Evolutionary conservation across 2,113 vertebrate genomes (phyloP).

Genomic region (Globicephala melas): DNA sequence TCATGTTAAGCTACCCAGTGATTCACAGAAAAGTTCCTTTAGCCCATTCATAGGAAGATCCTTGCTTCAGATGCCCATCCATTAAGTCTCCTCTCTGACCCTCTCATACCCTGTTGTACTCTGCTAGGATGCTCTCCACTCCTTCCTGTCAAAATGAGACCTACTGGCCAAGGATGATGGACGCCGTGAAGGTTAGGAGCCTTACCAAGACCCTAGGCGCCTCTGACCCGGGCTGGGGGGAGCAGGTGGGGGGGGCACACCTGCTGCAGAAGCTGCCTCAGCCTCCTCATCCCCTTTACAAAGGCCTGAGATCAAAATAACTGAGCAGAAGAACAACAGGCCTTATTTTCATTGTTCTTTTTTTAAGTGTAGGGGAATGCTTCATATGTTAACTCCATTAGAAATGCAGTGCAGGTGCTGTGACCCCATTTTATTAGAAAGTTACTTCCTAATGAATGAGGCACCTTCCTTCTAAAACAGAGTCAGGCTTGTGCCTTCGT

Average conservation of each 20-base stretch:
- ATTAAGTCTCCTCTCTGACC: not conserved
- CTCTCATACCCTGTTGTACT: not conserved
- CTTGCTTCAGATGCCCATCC: accelerated
- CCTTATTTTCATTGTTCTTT: not conserved
- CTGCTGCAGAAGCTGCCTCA: accelerated
- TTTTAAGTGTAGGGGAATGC: not conserved
- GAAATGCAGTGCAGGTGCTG: not conserved
- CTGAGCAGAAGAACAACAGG: not conserved
- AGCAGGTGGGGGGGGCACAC: accelerated
- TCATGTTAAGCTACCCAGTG: accelerated
- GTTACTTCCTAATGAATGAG: not conserved
- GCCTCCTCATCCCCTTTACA: not conserved
- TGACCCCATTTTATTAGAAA: not conserved
- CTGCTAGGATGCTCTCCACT: not conserved
- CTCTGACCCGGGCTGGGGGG: accelerated
- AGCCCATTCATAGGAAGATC: not conserved
- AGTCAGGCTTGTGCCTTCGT: not conserved
- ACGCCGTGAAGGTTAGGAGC: accelerated
- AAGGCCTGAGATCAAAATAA: not conserved
- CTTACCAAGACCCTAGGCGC: not conserved
- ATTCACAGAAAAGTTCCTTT: not conserved
- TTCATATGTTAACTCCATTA: not conserved
- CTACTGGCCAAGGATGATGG: not conserved
- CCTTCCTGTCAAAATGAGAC: not conserved
- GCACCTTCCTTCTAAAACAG: not conserved